A percentile compares a stretch with the other conserved stretches of the same genome.
Conservation (phyloP, 2,888 invertebrate genomes). For the Dryomyza anilis region DNA sequence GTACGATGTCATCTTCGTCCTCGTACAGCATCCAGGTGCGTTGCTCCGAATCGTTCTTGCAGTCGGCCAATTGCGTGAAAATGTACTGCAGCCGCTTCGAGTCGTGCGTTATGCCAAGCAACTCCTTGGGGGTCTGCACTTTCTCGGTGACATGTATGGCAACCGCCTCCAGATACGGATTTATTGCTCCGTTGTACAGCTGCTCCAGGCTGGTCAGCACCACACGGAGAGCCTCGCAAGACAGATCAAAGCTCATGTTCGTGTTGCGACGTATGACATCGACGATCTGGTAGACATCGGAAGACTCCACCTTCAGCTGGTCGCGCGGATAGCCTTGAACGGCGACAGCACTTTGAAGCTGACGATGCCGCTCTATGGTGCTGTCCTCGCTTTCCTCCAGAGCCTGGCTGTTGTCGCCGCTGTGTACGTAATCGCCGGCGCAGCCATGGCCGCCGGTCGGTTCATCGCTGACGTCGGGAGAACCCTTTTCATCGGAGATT, state of each 20-base stretch:
- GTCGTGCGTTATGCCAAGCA: constrained; percentile 80
- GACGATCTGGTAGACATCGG: constrained; percentile 74
- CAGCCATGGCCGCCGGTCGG: constrained; percentile 29
- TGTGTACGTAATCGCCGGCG: constrained; percentile 38
- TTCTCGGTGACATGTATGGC: constrained; percentile 68
- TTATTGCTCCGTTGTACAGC: constrained; percentile 66
- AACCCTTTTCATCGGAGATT: constrained; percentile 28
- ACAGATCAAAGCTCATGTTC: constrained; percentile 84
- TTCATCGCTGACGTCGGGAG: constrained; percentile 49
- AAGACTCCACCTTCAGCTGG: constrained; percentile 55
- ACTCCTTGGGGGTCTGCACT: constrained; percentile 66
- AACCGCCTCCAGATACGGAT: constrained; percentile 68
- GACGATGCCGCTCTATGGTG: constrained; percentile 39
- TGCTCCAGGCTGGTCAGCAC: constrained; percentile 66
- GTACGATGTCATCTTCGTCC: constrained; percentile 86
- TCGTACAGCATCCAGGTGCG: constrained; percentile 95
- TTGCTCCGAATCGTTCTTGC: constrained; percentile 94
- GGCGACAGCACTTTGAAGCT: constrained; percentile 32
- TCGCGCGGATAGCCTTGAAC: constrained; percentile 37
- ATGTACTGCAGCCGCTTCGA: constrained; percentile 82
- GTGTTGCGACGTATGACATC: constrained; percentile 83
- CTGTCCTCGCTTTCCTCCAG: constrained; percentile 58
- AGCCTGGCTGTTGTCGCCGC: constrained; percentile 53
- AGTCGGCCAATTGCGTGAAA: constrained; percentile 81
- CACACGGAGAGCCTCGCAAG: constrained; percentile 81